phyloP scores from a whole-genome alignment of 2,888 invertebrate species.

The Hesperia comma region DNA sequence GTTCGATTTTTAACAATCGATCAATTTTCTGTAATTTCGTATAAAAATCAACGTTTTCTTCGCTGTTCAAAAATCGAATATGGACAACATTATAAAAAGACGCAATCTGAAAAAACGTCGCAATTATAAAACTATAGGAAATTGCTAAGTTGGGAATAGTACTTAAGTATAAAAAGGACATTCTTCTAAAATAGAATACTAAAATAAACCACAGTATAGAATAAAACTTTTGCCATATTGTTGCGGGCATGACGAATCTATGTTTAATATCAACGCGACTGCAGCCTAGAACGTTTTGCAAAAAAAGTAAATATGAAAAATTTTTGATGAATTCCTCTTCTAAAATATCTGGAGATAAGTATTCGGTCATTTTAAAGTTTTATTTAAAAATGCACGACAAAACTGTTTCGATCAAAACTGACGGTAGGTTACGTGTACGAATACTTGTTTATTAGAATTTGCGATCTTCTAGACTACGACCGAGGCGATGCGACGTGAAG shows the following conservation, averaged over 20 bases:
- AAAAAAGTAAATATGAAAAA: constrained; percentile 54
- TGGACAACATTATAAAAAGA: not conserved
- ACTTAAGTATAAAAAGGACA: too few relatives aligned
- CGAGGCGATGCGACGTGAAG: too few relatives aligned
- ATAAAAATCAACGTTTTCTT: constrained; percentile 53
- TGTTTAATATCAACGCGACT: constrained; percentile 57
- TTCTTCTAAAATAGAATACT: not conserved
- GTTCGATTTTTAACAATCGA: constrained; percentile 37
- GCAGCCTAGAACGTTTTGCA: constrained; percentile 55
- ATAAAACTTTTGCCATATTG: constrained; percentile 42
- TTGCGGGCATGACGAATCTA: constrained; percentile 47
- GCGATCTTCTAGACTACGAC: too few relatives aligned
- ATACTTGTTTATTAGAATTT: too few relatives aligned
- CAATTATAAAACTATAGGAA: not conserved
- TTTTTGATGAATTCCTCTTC: constrained; percentile 60
- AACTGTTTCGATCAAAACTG: not conserved
- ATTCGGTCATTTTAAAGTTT: constrained; percentile 43
- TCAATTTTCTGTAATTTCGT: constrained; percentile 67
- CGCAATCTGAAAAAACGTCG: not conserved
- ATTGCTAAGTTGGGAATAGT: not conserved
- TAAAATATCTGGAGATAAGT: constrained; percentile 56
- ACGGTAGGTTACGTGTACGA: too few relatives aligned
- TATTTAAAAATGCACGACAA: not conserved
- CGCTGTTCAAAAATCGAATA: constrained; percentile 33
- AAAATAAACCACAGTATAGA: constrained; percentile 47